Evolutionary conservation across 2,888 invertebrate genomes (phyloP).

Genomic region (Sympetrum striolatum): DNA sequence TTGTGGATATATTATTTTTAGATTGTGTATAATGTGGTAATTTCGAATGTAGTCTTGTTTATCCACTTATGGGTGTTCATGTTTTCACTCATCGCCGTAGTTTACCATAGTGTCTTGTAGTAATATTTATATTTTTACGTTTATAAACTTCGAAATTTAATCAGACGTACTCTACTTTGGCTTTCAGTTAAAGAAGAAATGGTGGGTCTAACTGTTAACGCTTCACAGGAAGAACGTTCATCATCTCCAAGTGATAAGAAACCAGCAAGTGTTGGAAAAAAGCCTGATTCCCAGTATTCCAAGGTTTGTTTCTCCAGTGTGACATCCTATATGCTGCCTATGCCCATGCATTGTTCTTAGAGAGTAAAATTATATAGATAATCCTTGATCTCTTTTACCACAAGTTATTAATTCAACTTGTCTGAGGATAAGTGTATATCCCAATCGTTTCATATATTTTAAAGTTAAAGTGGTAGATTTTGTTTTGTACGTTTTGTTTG

Average conservation of each 20-base stretch:
- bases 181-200: constrained; percentile 63
- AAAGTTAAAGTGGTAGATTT: no score
- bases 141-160: constrained; percentile 55
- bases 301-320: neutral
- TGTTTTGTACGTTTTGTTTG: no score
- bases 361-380: no score
- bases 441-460: no score
- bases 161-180: constrained; percentile 39
- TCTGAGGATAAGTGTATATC: no score
- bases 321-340: no score
- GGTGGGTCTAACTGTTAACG: constrained; percentile 61
- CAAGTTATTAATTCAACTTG: no score
- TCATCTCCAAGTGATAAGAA: constrained; percentile 20
- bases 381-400: no score
- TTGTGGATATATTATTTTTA: neutral
- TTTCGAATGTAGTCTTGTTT: neutral
- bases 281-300: neutral
- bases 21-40: neutral
- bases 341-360: no score
- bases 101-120: neutral
- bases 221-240: constrained; percentile 47
- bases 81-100: neutral
- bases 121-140: neutral
- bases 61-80: neutral
- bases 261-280: constrained; percentile 2